Conservation (phyloP, 1,140 invertebrate genomes). For the Propsilocerus akamusi region DNA sequence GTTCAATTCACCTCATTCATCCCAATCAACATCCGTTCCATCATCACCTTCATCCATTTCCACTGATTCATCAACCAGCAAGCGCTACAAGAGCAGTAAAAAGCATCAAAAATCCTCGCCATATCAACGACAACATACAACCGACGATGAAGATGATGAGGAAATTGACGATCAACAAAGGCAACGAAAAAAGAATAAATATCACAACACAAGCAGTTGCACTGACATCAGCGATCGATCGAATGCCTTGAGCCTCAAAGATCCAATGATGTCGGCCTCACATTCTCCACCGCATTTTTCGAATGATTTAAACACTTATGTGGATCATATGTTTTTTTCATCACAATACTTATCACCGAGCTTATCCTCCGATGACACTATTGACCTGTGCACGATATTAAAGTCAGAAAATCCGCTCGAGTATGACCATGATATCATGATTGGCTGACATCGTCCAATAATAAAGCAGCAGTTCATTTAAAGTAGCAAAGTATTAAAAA, state of each 20-base stretch:
- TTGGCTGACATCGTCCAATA: not conserved
- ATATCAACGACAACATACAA: not conserved
- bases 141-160: not conserved
- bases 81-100: too few species aligned
- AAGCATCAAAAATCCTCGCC: too few species aligned
- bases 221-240: not conserved
- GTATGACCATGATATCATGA: conserved; percentile 1
- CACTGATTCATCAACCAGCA: not conserved
- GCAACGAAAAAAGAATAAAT: not conserved
- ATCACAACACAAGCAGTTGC: not conserved
- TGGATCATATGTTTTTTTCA: conserved; percentile 2
- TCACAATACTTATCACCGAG: not conserved
- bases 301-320: not conserved
- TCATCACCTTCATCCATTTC: not conserved
- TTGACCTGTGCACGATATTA: not conserved
- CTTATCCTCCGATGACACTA: not conserved
- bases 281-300: conserved; percentile 1
- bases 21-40: not conserved
- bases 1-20: not conserved
- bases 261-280: not conserved
- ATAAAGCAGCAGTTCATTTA: too few species aligned
- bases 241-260: not conserved
- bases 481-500: too few species aligned
- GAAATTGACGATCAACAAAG: not conserved
- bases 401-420: not conserved